These are phyloP conservation scores for Malacoraja senta DNA, from an alignment of 2,797 vertebrate genomes.

Conservation along the genomic window DNA sequence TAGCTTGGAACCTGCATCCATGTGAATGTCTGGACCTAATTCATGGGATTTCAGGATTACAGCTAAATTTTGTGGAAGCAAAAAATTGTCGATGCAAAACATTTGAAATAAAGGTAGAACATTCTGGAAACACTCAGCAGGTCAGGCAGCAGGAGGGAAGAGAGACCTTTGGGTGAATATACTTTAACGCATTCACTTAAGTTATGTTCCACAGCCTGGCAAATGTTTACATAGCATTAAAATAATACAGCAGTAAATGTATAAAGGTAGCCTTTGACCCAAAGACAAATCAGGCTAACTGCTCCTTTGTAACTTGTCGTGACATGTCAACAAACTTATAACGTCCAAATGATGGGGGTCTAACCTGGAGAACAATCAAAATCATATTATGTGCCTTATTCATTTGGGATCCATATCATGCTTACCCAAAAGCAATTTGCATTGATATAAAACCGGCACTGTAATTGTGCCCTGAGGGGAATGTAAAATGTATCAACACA, in stretches of 20 bases:
- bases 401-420: not conserved
- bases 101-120: too few species aligned
- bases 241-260: not conserved
- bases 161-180: not conserved
- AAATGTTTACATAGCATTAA: not conserved
- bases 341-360: not conserved
- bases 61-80: not conserved
- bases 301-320: not conserved
- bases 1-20: not conserved
- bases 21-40: not conserved
- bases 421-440: conserved; percentile 12
- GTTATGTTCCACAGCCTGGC: not conserved
- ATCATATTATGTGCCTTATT: not conserved
- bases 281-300: not conserved
- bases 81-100: too few species aligned
- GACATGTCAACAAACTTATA: not conserved
- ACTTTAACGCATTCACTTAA: not conserved
- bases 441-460: not conserved
- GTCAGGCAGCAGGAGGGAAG: too few species aligned
- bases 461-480: not conserved
- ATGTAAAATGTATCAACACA: not conserved
- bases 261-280: not conserved
- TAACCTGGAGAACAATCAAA: not conserved
- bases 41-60: not conserved
- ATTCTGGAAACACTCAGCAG: too few species aligned